These are phyloP conservation scores for Dromas ardeola DNA, from an alignment of 2,113 vertebrate species.

Conservation along the genomic window DNA sequence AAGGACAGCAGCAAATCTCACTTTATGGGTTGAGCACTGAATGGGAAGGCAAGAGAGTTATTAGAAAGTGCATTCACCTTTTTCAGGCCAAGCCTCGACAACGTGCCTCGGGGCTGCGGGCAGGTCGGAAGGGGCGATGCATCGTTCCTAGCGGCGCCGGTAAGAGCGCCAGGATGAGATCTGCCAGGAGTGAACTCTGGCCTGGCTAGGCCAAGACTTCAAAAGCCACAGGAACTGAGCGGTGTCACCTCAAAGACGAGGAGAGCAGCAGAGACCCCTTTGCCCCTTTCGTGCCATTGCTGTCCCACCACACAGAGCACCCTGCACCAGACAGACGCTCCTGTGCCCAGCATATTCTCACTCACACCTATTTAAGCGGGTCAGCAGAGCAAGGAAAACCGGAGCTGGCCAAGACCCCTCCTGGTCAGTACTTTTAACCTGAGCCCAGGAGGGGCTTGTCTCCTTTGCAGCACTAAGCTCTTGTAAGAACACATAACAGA, in stretches of 20 bases:
- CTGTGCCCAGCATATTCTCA: not conserved
- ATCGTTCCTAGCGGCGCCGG: not conserved
- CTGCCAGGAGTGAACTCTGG: not conserved
- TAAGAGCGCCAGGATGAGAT: not conserved
- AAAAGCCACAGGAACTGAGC: not conserved
- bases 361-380: not conserved
- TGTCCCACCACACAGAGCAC: not conserved
- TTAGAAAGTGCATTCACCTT: not conserved
- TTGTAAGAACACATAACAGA: not conserved
- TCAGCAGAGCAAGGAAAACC: not conserved
- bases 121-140: not conserved
- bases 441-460: not conserved
- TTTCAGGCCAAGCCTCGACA: not conserved
- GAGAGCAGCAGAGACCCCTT: not conserved
- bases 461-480: not conserved
- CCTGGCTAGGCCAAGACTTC: not conserved
- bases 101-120: not conserved
- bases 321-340: not conserved
- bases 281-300: not conserved
- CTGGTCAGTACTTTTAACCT: not conserved
- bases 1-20: not conserved
- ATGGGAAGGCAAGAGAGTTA: not conserved
- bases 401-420: not conserved
- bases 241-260: not conserved
- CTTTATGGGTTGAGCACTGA: not conserved